These are phyloP conservation scores for Microctenopoma lineatum DNA, from an alignment of 2,797 vertebrate species.

Conservation along the genomic window DNA sequence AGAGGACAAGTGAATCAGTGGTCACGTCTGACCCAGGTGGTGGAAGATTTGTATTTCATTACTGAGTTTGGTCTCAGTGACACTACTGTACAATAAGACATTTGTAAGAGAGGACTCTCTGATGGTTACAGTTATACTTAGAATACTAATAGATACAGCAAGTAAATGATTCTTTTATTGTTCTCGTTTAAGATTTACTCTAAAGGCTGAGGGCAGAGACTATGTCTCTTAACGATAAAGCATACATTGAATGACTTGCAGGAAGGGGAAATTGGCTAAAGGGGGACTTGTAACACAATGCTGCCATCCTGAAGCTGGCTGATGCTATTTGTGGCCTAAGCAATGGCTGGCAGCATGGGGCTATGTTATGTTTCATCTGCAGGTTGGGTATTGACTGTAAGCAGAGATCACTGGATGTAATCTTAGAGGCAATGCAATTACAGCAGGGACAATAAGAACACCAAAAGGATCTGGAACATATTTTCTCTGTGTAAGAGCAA, in stretches of 20 bases:
- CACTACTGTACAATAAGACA: neutral
- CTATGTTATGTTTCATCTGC: slow-evolving; percentile 73
- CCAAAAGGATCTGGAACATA: slow-evolving; percentile 27
- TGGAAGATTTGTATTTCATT: slow-evolving; percentile 54
- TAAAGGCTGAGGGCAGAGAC: slow-evolving; percentile 1
- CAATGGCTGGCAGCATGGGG: slow-evolving; percentile 60
- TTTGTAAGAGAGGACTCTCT: neutral
- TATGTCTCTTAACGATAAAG: neutral
- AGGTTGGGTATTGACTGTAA: slow-evolving; percentile 77
- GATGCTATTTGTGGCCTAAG: slow-evolving; percentile 73
- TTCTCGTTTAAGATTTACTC: neutral
- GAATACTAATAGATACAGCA: neutral
- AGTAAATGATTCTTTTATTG: neutral
- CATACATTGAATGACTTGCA: slow-evolving; percentile 71
- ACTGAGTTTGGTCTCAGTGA: slow-evolving; percentile 45
- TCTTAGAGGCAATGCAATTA: slow-evolving; percentile 73
- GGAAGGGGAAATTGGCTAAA: slow-evolving; percentile 39
- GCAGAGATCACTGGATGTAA: slow-evolving; percentile 74
- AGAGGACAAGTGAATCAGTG: slow-evolving; percentile 66
- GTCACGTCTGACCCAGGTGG: slow-evolving; percentile 48
- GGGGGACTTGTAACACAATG: slow-evolving; percentile 63
- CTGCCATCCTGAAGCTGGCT: slow-evolving; percentile 54
- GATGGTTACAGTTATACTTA: neutral
- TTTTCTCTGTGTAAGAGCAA: slow-evolving; percentile 24
- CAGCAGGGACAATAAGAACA: slow-evolving; percentile 52